A percentile compares a stretch with the other conserved stretches of the same genome.
Evolutionary conservation across 2,888 invertebrate genomes (phyloP).

Genomic region (Diachrysia chrysitis): DNA sequence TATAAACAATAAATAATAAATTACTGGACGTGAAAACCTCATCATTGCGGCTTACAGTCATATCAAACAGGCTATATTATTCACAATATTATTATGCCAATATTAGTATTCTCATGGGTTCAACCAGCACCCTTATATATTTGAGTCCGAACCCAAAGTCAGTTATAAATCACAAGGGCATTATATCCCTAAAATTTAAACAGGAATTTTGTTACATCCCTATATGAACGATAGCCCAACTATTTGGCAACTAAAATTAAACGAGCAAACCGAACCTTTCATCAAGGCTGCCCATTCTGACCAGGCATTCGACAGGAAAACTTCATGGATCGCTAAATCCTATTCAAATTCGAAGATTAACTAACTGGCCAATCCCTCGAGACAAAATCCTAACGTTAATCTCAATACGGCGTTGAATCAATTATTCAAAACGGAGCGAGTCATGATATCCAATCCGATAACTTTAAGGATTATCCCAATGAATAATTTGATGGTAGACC

Average conservation of each 20-base stretch:
- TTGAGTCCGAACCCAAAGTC: constrained; percentile 1
- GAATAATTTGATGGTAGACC: constrained; percentile 66
- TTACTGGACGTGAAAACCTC: not conserved
- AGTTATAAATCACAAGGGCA: constrained; percentile 1
- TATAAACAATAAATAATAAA: not conserved
- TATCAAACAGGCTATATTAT: not conserved
- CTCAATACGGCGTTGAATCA: constrained; percentile 63
- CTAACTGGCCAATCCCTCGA: constrained; percentile 58
- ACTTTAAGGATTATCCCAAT: constrained; percentile 67
- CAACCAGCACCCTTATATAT: constrained; percentile 4
- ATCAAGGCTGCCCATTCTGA: constrained; percentile 23
- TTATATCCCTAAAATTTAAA: constrained; percentile 4
- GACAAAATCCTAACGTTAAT: constrained; percentile 47
- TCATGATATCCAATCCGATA: constrained; percentile 60
- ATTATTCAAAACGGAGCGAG: constrained; percentile 67
- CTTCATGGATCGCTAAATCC: constrained; percentile 46
- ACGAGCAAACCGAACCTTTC: constrained; percentile 34
- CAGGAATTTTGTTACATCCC: constrained; percentile 3
- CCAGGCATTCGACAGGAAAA: constrained; percentile 34
- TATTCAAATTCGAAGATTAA: constrained; percentile 63
- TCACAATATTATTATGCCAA: not conserved
- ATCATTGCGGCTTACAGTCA: not conserved
- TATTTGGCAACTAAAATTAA: constrained; percentile 25
- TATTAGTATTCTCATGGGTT: constrained; percentile 1
- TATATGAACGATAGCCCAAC: constrained; percentile 9